Conservation (phyloP, 1,140 invertebrate genomes). For the Trachymyrmex cornetzi region DNA sequence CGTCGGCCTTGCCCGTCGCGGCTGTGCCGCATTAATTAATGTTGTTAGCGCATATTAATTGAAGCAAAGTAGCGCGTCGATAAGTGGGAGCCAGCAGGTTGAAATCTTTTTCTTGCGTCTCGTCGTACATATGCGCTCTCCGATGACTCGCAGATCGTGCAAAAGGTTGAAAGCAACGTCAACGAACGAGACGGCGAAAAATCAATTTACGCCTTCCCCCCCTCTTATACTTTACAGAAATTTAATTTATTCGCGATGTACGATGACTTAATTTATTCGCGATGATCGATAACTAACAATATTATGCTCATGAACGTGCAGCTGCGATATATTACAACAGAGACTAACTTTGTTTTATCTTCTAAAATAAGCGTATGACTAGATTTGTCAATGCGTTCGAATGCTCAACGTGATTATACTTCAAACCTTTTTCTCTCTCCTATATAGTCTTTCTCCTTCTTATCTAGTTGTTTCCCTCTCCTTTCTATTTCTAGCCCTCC, state of each 20-base stretch:
- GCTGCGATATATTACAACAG: conserved; percentile 28
- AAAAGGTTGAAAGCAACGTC: neutral
- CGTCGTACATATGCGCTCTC: conserved; percentile 20
- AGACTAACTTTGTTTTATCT: conserved; percentile 34
- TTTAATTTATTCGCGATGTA: conserved; percentile 46
- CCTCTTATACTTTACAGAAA: conserved; percentile 49
- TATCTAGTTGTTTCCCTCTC: too few species aligned
- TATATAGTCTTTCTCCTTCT: too few species aligned
- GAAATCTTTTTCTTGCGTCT: conserved; percentile 67
- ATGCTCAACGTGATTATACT: neutral
- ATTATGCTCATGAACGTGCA: conserved; percentile 12
- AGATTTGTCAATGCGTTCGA: neutral
- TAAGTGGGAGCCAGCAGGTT: conserved; percentile 21
- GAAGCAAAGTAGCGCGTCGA: conserved; percentile 71
- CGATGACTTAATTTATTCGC: neutral
- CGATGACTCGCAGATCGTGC: neutral
- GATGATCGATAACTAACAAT: conserved; percentile 26
- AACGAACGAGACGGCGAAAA: conserved; percentile 35
- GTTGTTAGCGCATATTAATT: conserved; percentile 80
- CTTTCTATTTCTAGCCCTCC: too few species aligned
- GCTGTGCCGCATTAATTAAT: conserved; percentile 78
- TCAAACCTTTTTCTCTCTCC: neutral
- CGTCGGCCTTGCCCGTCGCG: conserved; percentile 27
- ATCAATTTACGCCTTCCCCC: conserved; percentile 48
- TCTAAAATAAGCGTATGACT: conserved; percentile 15